phyloP scores from a whole-genome alignment of 2,888 invertebrate genomes.

The Drosophila niveifrons region DNA sequence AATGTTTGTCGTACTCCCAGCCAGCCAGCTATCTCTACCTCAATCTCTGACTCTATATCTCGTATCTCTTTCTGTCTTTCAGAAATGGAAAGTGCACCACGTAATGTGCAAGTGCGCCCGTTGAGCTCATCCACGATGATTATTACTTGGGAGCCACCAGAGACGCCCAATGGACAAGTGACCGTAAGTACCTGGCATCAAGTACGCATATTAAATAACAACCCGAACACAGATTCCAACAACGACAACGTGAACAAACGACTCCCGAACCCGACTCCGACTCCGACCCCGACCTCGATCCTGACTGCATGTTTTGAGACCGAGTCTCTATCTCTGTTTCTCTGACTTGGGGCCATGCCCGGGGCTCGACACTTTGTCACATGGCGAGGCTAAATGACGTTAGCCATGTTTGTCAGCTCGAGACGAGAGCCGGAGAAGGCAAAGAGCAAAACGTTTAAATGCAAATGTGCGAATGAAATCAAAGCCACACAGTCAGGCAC shows the following conservation, averaged over 20 bases:
- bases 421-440: not conserved
- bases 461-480: constrained; percentile 71
- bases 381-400: constrained; percentile 53
- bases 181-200: constrained; percentile 89
- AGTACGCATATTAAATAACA: constrained; percentile 65
- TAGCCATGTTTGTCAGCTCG: constrained; percentile 47
- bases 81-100: constrained; percentile 98
- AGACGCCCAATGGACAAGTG: constrained; percentile 98
- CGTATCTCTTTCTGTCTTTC: constrained; percentile 9
- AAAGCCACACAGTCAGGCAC: constrained; percentile 52
- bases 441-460: constrained; percentile 51
- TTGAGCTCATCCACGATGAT: constrained; percentile 98
- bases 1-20: constrained; percentile 8
- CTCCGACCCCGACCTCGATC: not conserved
- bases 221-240: constrained; percentile 4
- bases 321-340: not conserved
- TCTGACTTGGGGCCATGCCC: constrained; percentile 16
- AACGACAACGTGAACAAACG: constrained; percentile 14
- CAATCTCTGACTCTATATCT: not conserved
- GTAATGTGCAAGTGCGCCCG: constrained; percentile 96
- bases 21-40: not conserved
- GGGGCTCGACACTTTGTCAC: constrained; percentile 62
- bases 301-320: not conserved
- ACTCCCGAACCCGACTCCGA: not conserved
- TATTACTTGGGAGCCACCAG: constrained; percentile 99